phyloP scores from a whole-genome alignment of 2,888 invertebrate genomes.

The Heliothis peltigera region DNA sequence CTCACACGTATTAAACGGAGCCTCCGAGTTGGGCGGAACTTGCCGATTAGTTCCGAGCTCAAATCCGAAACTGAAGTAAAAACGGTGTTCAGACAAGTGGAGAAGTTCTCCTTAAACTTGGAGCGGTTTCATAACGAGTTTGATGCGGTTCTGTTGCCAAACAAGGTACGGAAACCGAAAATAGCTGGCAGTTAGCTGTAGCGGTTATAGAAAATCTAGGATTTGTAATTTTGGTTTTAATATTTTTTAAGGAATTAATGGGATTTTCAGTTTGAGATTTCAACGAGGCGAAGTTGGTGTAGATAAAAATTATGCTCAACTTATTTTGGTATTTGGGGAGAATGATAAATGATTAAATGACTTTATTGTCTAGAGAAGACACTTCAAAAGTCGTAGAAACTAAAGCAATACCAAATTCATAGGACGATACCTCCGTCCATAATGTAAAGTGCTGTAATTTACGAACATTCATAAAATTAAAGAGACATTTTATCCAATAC shows the following conservation, averaged over 20 bases:
- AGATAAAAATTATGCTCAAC: too few species aligned
- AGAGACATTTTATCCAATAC: too few species aligned
- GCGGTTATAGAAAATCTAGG: conserved; percentile 4
- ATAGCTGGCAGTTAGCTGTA: conserved; percentile 12
- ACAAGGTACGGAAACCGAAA: conserved; percentile 36
- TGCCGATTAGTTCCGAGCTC: conserved; percentile 67
- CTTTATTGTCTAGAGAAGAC: too few species aligned
- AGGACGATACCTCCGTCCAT: too few species aligned
- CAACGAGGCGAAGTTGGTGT: too few species aligned
- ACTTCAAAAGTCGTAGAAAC: too few species aligned
- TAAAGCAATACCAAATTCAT: too few species aligned
- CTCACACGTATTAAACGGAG: conserved; percentile 42
- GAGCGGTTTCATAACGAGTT: conserved; percentile 55
- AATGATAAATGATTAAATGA: too few species aligned
- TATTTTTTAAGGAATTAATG: not conserved
- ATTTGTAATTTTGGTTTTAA: not conserved
- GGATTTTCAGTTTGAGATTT: too few species aligned
- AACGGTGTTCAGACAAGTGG: conserved; percentile 61
- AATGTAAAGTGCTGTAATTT: too few species aligned
- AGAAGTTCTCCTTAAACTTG: conserved; percentile 51
- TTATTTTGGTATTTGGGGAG: too few species aligned
- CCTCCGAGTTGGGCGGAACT: conserved; percentile 61
- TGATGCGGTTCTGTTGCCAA: conserved; percentile 38
- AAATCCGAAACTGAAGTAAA: conserved; percentile 66
- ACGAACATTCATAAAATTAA: too few species aligned